Evolutionary conservation across 2,888 invertebrate species (phyloP), one percentile per base, ranked within the genome.

Genomic region (Meta bourneti): DNA sequence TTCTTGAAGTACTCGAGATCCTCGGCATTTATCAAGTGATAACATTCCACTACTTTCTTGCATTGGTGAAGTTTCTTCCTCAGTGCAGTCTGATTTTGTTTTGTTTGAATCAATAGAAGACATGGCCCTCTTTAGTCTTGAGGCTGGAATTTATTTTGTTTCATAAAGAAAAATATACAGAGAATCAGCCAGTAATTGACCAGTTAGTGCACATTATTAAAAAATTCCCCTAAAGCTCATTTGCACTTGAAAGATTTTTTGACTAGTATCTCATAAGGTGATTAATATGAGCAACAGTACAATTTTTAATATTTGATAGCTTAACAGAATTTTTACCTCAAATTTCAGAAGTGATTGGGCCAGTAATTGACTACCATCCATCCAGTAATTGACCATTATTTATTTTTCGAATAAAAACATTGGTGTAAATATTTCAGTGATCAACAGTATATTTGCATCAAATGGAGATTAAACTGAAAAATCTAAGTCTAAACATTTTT

Each of bases 1-100:
- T 93, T 97, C 96, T 93, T 96, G 96, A 0, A 97, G 95, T 94
- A 96, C 96, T 11, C 97, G 96, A 89, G 97, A 96, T 0, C 97
- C 97, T 86, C 97, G 96, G 93, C 94, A 87, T 93, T 93, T 94
- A 96, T 96, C 93, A 94, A 95, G 89, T 94, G 94, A 93, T 95
- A 94, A 95, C 95, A 94, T 94, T 95, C 89, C 93, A 94, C 79
- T 93, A n/a, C 49, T 80, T 93, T 82, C 74, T 75, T 87, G 20
- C 6, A 48, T 7, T 6, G 34, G 11, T 34, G 20, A 9, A 61
- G 2, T 49, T 13, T 86, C 70, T 75, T 88, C 75, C 20, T 84
- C 69, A 9, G 61, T 49, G 34, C 51, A 19, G 20, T 20, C 74
- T n/a, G 19, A 34, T 52, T 78, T 83, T 6, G 34, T n/a, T 20